A percentile compares a stretch with the other conserved stretches of the same genome.
phyloP scores from a whole-genome alignment of 1,140 invertebrate genomes.

The Tetramorium parvispinum region DNA sequence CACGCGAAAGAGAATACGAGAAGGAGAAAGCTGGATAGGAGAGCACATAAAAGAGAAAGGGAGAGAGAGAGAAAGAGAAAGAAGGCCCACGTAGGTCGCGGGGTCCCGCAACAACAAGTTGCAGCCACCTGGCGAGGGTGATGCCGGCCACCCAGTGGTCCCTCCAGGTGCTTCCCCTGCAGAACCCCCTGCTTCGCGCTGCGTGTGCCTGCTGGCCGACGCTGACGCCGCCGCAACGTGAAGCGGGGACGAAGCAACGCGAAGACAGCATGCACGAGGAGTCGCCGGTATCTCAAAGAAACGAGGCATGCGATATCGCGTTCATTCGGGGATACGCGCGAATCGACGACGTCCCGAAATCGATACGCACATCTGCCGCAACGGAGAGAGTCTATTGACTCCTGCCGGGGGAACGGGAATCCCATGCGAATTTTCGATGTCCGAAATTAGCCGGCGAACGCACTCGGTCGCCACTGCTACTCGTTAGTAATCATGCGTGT shows the following conservation, averaged over 20 bases:
- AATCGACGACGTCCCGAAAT: conserved; percentile 71
- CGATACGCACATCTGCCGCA: conserved; percentile 74
- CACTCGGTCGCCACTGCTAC: neutral
- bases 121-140: conserved; percentile 82
- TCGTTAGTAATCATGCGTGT: conserved; percentile 4
- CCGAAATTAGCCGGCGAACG: conserved; percentile 21
- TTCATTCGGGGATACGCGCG: conserved; percentile 71
- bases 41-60: conserved; percentile 7
- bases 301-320: conserved; percentile 43
- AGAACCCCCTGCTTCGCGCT: conserved; percentile 72
- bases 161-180: conserved; percentile 78
- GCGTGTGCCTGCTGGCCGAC: conserved; percentile 74
- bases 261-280: conserved; percentile 34
- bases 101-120: conserved; percentile 80
- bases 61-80: neutral
- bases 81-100: conserved; percentile 65
- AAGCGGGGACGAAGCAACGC: neutral
- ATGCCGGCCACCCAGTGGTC: conserved; percentile 76
- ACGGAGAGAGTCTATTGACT: conserved; percentile 71
- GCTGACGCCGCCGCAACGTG: conserved; percentile 9
- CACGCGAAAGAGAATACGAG: neutral
- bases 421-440: conserved; percentile 27
- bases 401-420: conserved; percentile 12
- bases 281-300: conserved; percentile 54
- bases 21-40: neutral